These are phyloP conservation scores for Fringilla coelebs DNA, from an alignment of 2,797 vertebrate species.

Conservation along the genomic window DNA sequence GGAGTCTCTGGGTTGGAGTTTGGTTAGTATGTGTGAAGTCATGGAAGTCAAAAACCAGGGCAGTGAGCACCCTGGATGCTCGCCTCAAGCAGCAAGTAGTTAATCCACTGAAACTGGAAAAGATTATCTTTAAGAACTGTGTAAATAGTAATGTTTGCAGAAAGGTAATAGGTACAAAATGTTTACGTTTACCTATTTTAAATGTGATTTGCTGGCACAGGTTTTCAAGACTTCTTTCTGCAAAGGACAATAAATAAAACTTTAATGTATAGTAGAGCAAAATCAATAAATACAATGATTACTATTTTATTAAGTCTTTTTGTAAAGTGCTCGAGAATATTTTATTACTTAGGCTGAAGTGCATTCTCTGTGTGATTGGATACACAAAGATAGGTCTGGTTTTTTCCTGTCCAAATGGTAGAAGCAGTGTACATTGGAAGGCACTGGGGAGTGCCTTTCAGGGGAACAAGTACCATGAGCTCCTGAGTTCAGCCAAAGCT, in stretches of 20 bases:
- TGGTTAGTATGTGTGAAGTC: background rate
- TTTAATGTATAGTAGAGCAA: background rate
- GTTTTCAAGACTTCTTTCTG: background rate
- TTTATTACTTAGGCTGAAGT: background rate
- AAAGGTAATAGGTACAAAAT: background rate
- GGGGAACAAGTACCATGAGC: background rate
- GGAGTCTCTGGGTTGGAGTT: background rate
- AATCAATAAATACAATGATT: background rate
- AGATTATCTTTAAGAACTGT: background rate
- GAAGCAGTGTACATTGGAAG: background rate
- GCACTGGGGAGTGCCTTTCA: background rate
- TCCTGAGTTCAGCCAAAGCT: background rate
- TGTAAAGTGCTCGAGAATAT: background rate
- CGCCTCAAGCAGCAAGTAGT: background rate
- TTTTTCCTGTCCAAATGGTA: background rate
- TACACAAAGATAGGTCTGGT: rapidly evolving
- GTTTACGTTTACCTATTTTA: background rate
- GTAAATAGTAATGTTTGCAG: background rate
- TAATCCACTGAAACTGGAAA: background rate
- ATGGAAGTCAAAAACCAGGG: background rate
- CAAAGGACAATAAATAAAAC: background rate
- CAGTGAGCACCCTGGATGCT: background rate
- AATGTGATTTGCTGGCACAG: background rate
- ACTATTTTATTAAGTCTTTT: background rate
- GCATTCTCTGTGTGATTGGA: background rate